These are phyloP conservation scores for Helicoverpa zea DNA, from an alignment of 1,140 invertebrate species.

Conservation along the genomic window DNA sequence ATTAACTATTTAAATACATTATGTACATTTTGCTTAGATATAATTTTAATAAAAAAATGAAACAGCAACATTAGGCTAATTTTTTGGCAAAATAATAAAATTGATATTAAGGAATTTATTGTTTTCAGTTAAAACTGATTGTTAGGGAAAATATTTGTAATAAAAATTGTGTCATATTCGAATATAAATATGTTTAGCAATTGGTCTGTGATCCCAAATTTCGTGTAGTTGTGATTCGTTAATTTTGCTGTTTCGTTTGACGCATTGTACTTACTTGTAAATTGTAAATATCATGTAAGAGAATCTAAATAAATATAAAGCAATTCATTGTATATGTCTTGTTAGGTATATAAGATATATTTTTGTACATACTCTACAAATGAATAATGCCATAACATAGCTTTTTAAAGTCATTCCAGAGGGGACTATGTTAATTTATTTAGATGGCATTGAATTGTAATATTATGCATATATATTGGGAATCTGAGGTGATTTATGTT, in stretches of 20 bases:
- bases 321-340: neutral
- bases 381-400: slow-evolving; percentile 18
- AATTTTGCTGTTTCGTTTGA: slow-evolving; percentile 19
- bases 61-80: slow-evolving; percentile 3
- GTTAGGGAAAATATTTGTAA: neutral
- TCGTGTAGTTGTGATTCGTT: slow-evolving; percentile 21
- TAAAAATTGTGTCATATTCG: slow-evolving; percentile 15
- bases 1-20: neutral
- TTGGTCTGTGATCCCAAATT: slow-evolving; percentile 66
- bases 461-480: neutral
- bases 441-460: neutral
- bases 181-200: slow-evolving; percentile 15
- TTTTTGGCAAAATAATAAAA: neutral
- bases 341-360: slow-evolving; percentile 24
- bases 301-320: neutral
- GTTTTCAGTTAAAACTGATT: neutral
- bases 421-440: neutral
- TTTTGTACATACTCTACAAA: slow-evolving; percentile 41
- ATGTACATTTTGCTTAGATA: neutral
- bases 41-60: slow-evolving; percentile 3
- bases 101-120: neutral
- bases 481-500: neutral
- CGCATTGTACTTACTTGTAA: slow-evolving; percentile 42
- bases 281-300: slow-evolving; percentile 42
- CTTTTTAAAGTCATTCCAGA: slow-evolving; percentile 35